phyloP scores from a whole-genome alignment of 1,140 invertebrate species.

The Aphidius ervi region DNA sequence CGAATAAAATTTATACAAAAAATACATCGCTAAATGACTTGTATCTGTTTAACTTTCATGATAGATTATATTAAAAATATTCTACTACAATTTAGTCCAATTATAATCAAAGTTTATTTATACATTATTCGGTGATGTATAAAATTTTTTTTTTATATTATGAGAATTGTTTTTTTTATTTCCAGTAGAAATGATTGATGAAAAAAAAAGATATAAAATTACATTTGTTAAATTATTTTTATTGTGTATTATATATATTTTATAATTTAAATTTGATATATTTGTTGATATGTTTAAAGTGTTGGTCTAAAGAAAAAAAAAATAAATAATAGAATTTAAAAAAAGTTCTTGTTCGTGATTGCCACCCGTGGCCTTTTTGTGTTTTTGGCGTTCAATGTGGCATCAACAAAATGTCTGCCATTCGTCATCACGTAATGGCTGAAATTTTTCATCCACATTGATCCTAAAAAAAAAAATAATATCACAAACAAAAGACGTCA shows the following conservation, averaged over 20 bases:
- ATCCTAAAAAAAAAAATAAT: background rate
- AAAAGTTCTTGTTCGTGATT: constrained; percentile 6
- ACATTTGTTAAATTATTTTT: too few species aligned
- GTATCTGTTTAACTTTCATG: constrained; percentile 12
- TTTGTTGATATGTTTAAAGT: too few species aligned
- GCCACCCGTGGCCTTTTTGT: constrained; percentile 5
- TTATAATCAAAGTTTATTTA: background rate
- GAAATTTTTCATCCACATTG: constrained; percentile 3
- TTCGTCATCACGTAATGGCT: constrained; percentile 27
- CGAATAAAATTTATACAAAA: background rate
- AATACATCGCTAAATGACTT: constrained; percentile 14
- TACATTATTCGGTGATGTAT: background rate
- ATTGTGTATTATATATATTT: too few species aligned
- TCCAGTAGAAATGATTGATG: too few species aligned
- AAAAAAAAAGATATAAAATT: too few species aligned
- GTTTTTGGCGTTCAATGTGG: constrained; percentile 18
- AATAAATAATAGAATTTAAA: background rate
- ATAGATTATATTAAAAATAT: constrained; percentile 14
- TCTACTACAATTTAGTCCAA: constrained; percentile 18
- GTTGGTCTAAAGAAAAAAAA: too few species aligned
- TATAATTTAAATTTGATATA: too few species aligned
- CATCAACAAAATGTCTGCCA: constrained; percentile 27
- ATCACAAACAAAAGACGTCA: too few species aligned
- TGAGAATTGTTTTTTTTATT: background rate
- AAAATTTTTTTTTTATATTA: background rate